Conservation (phyloP, 2,113 vertebrate species). For the Galbula dea region DNA sequence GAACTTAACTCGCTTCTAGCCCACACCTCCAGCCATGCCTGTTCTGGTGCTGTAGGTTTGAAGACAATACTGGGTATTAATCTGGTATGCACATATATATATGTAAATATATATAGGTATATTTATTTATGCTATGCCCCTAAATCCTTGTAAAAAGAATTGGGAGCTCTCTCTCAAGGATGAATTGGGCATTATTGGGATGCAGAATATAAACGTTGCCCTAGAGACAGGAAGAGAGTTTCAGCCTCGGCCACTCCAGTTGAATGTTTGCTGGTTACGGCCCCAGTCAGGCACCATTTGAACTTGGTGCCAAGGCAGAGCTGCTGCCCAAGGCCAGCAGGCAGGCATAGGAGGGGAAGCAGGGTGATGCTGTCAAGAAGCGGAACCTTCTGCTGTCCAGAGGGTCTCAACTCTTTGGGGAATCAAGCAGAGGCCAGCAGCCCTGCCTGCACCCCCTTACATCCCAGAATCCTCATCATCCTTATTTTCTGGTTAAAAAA, state of each 20-base stretch:
- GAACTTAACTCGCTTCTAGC: neutral
- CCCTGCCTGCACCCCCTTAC: neutral
- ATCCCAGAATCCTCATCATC: neutral
- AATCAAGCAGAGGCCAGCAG: neutral
- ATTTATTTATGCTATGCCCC: neutral
- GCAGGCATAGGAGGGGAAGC: neutral
- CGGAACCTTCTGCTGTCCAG: neutral
- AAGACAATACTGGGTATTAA: neutral
- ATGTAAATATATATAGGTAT: neutral
- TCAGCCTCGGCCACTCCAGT: neutral
- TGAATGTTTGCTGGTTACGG: neutral
- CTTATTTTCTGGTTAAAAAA: neutral
- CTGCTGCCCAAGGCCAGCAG: neutral
- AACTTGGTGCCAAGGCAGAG: neutral
- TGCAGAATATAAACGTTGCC: neutral
- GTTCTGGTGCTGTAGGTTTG: neutral
- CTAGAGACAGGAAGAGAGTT: neutral
- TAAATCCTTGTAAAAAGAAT: neutral
- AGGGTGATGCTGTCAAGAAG: neutral
- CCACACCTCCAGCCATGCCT: neutral
- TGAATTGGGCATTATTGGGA: neutral
- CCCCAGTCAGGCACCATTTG: neutral
- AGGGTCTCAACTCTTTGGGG: neutral
- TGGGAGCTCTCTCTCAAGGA: neutral
- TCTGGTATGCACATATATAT: neutral